phyloP scores from a whole-genome alignment of 2,888 invertebrate genomes.

The Drosophila meridiana region DNA sequence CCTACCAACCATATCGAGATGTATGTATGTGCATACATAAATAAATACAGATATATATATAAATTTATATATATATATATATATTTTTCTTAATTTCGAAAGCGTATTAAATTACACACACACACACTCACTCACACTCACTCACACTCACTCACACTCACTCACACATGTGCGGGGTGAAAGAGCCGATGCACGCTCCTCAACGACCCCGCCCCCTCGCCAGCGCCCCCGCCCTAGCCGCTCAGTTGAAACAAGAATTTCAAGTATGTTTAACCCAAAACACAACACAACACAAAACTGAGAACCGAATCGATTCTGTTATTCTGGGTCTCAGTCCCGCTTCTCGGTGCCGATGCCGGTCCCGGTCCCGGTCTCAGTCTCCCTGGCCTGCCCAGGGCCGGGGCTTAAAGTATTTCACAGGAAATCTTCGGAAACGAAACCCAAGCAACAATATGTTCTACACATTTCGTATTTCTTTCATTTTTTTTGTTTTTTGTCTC shows the following conservation, averaged over 20 bases:
- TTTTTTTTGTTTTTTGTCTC: constrained; percentile 35
- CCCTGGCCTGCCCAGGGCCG: constrained; percentile 53
- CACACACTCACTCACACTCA: constrained; percentile 48
- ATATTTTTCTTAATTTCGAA: constrained; percentile 77
- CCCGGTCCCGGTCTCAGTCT: constrained; percentile 17
- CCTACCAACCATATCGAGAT: constrained; percentile 60
- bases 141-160: constrained; percentile 46
- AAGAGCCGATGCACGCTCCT: constrained; percentile 18
- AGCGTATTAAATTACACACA: constrained; percentile 79
- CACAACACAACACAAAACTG: constrained; percentile 45
- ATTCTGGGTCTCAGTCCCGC: constrained; percentile 22
- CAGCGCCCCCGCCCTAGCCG: constrained; percentile 23
- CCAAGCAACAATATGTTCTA: constrained; percentile 78
- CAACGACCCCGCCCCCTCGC: constrained; percentile 26
- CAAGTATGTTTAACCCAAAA: constrained; percentile 81
- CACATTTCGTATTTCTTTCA: constrained; percentile 66
- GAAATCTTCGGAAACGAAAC: constrained; percentile 79
- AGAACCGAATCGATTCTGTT: constrained; percentile 41
- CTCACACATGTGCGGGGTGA: constrained; percentile 19
- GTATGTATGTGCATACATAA: constrained; percentile 15
- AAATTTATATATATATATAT: constrained; percentile 33
- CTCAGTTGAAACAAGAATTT: constrained; percentile 78
- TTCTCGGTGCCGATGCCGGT: constrained; percentile 3
- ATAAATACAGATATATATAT: constrained; percentile 11
- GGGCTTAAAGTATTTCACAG: constrained; percentile 81